These are phyloP conservation scores for Conops quadrifasciatus DNA, from an alignment of 2,888 invertebrate species.

Conservation along the genomic window DNA sequence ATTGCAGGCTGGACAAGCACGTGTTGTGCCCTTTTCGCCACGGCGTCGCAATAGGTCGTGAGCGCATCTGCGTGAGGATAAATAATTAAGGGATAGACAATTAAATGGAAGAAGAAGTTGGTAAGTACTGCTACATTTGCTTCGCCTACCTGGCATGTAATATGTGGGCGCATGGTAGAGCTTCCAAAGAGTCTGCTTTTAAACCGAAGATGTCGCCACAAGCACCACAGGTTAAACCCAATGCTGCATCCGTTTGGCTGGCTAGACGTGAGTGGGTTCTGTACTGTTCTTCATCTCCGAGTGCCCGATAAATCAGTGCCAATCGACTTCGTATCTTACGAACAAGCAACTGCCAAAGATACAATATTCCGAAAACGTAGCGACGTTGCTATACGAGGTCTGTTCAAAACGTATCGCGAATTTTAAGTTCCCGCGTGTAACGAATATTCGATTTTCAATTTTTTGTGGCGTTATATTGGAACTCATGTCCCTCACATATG, in stretches of 20 bases:
- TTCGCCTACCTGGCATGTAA: constrained; percentile 77
- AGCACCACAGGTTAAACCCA: constrained; percentile 82
- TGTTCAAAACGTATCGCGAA: too few relatives aligned
- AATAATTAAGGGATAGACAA: background rate
- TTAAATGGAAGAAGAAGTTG: background rate
- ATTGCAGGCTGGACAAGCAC: constrained; percentile 77
- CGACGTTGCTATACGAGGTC: too few relatives aligned
- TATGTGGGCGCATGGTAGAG: constrained; percentile 87
- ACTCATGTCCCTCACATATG: too few relatives aligned
- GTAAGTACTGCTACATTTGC: background rate
- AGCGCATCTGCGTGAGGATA: constrained; percentile 68
- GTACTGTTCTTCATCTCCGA: constrained; percentile 83
- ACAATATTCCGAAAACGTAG: too few relatives aligned
- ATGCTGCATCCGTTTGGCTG: constrained; percentile 73
- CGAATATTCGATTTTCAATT: too few relatives aligned
- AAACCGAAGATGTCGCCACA: constrained; percentile 82
- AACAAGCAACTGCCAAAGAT: constrained; percentile 84
- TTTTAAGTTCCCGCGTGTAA: too few relatives aligned
- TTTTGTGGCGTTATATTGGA: too few relatives aligned
- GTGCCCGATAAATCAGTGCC: constrained; percentile 80
- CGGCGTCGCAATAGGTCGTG: constrained; percentile 72
- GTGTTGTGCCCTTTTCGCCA: constrained; percentile 72
- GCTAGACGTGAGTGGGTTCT: constrained; percentile 74
- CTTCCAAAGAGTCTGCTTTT: constrained; percentile 78
- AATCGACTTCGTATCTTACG: constrained; percentile 81